Percentiles rank a stretch among this genome's conserved stretches.
phyloP scores from a whole-genome alignment of 2,797 vertebrate species.

The Chromis chromis region DNA sequence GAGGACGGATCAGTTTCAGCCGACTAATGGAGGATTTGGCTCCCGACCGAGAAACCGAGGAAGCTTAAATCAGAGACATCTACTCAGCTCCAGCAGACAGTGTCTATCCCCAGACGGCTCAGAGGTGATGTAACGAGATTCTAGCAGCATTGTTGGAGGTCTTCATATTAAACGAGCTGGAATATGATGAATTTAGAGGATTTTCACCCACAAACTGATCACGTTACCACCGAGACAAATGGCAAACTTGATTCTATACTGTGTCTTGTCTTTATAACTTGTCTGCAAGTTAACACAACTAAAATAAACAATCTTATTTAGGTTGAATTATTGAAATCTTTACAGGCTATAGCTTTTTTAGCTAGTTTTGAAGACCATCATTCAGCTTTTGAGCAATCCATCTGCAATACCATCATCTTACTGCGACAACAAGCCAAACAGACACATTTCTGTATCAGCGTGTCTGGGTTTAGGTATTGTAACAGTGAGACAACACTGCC shows the following conservation, averaged over 20 bases:
- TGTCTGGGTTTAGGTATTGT: too few relatives aligned
- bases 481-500: too few relatives aligned
- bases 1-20: slow-evolving; percentile 31
- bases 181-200: too few relatives aligned
- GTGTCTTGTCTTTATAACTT: not conserved
- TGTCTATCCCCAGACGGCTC: not conserved
- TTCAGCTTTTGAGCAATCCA: too few relatives aligned
- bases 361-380: not conserved
- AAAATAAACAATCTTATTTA: not conserved
- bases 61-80: slow-evolving; percentile 22
- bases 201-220: too few relatives aligned
- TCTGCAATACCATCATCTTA: too few relatives aligned
- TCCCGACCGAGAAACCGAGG: slow-evolving; percentile 26
- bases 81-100: not conserved
- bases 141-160: slow-evolving; percentile 1
- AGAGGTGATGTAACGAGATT: slow-evolving; percentile 1
- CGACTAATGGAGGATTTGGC: slow-evolving; percentile 56
- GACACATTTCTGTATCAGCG: too few relatives aligned
- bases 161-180: not conserved
- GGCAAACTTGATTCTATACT: not conserved
- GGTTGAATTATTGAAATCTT: not conserved
- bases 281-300: not conserved
- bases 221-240: not conserved
- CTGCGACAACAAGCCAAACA: too few relatives aligned
- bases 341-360: not conserved